These are phyloP conservation scores for Prunella himalayana DNA, from an alignment of 2,113 vertebrate species.

Conservation along the genomic window DNA sequence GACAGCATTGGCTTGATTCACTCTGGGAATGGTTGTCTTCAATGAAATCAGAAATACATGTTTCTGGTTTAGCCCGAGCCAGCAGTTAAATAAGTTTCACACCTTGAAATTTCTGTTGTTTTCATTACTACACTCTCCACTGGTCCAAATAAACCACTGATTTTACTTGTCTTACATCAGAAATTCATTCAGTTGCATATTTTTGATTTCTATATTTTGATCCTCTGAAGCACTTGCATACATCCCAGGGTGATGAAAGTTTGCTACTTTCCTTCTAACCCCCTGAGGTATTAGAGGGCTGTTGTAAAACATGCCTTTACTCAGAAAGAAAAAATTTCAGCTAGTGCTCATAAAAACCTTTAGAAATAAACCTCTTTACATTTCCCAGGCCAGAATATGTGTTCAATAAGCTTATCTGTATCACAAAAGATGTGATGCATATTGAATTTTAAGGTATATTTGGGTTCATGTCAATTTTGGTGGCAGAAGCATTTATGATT, in stretches of 20 bases:
- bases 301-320: neutral
- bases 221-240: neutral
- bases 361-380: neutral
- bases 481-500: neutral
- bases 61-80: neutral
- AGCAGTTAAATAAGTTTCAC: neutral
- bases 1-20: neutral
- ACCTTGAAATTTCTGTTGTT: neutral
- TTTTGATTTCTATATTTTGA: neutral
- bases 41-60: neutral
- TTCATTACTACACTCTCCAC: neutral
- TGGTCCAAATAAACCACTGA: neutral
- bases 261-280: neutral
- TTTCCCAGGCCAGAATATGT: neutral
- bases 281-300: neutral
- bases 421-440: neutral
- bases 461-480: neutral
- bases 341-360: neutral
- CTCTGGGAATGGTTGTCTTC: neutral
- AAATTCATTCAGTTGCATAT: neutral
- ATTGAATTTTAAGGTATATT: neutral
- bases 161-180: neutral
- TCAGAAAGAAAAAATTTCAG: neutral
- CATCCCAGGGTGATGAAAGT: neutral
- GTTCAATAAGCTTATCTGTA: rapidly evolving